Base-by-base conservation (phyloP, 2,888 invertebrate species). In the Zeuzera pyrina region DNA sequence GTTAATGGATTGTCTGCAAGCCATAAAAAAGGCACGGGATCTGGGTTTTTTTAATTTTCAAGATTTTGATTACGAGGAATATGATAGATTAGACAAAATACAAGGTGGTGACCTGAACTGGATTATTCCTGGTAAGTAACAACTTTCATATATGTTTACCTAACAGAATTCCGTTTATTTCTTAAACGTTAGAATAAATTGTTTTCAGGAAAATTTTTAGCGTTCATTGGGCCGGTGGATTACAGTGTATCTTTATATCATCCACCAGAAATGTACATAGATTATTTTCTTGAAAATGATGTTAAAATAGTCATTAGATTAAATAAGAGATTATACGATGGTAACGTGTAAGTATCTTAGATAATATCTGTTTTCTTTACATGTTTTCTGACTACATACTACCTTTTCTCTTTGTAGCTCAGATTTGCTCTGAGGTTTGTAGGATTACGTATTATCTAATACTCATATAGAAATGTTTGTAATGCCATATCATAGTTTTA, bases 51-150 rank as follows among this genome's bases (percentile, higher is more conserved):
- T 95, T 55, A 86, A 93, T 64, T 93, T 95, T 56, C 85, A 89
- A 36, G 92, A 91, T 61, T 96, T 96, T 63, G 90, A 95, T 70
- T 85, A 89, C 11, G 86, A 88, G 19, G 95, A 95, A 63, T 96
- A 95, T 64, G 92, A 94, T 52, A 86, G 87, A 58, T 90, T 92
- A 54, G 90, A 92, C 72, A 89, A 90, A 74, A 88, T 94, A 42
- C 89, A 92, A 67, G 91, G 93, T 55, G 95, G 95, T 3, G 95
- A 95, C 68, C 84, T 96, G 40, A 95, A 94, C 70, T 96, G 95
- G 96, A 87, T 95, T 44, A 74, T 95, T 24, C 95, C 95, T 14
- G 87, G 90, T 68, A 91, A 90, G 64, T 88, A 10, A 12, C n/a
- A n/a, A n/a, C n/a, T n/a, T n/a, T n/a, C n/a, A n/a, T n/a, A n/a